Base-by-base conservation (phyloP, 2,888 invertebrate species). In the Parnassius mnemosyne region DNA sequence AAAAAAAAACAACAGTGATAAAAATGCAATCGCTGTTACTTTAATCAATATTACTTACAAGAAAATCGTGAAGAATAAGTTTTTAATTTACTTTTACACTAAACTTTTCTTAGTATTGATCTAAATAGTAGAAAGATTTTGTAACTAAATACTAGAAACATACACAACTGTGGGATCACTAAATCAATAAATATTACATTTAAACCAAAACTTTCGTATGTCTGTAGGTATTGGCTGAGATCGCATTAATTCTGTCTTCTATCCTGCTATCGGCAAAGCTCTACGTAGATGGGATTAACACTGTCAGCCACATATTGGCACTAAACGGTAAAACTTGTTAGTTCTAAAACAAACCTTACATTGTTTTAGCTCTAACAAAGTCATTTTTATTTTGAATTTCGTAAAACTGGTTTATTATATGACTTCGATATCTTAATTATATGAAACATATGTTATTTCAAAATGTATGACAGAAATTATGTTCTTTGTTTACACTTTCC, bases 271-370 rank as follows among this genome's bases (percentile, higher is more conserved):
- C 50, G 44, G 25, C 42, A 43, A 44, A 54, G 50, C 55, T 50
- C 60, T 51, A 51, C 51, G 55, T 25, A 55, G 16, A 57, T 55
- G 50, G 61, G 66, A 66, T 66, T 66, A 66, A 53, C 56, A 55
- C 58, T 63, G 63, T 55, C 60, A 55, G 61, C 66, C 59, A 59
- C 63, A 64, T 66, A 66, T 66, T 66, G 64, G 59, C 60, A 56
- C 50, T 61, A 58, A 64, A 59, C 61, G 53, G 63, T 59, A 46
- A 59, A 64, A 64, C 61, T 61, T 61, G 53, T 46, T 52, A 53
- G 61, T 63, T 34, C 63, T 34, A 11, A 34, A 51, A 51, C 55
- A 77, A 75, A 72, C 71, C 71, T 69, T 63, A 63, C 60, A 61
- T 65, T 68, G 64, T 68, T 63, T 63, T 66, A 66, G 51, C 43